Conservation (phyloP, 2,113 vertebrate species). For the Sminthopsis crassicaudata region DNA sequence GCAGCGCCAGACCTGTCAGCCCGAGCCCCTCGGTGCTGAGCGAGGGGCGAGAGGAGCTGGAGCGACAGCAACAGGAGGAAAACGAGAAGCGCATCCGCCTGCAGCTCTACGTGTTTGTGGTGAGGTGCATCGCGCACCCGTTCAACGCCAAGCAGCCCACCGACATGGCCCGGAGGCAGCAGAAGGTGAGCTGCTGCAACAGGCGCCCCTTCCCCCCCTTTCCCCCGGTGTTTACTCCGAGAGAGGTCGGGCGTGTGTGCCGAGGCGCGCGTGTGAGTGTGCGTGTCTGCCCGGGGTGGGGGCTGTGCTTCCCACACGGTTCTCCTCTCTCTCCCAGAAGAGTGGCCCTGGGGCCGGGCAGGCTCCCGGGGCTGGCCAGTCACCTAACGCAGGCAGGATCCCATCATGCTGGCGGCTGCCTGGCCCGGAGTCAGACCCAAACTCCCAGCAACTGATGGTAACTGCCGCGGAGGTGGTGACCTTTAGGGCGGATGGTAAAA, state of each 20-base stretch:
- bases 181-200: conserved; percentile 87
- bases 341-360: not conserved
- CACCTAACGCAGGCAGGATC: not conserved
- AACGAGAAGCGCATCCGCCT: conserved; percentile 89
- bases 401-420: not conserved
- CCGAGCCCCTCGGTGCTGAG: conserved; percentile 84
- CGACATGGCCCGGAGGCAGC: conserved; percentile 93
- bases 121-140: conserved; percentile 93
- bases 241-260: not conserved
- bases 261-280: not conserved
- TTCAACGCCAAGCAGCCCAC: conserved; percentile 96
- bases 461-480: not conserved
- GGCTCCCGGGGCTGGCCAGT: not conserved
- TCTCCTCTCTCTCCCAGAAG: not conserved
- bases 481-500: not conserved
- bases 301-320: too few relatives aligned
- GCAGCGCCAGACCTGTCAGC: conserved; percentile 79
- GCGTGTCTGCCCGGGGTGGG: not conserved
- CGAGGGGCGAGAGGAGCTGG: conserved; percentile 86
- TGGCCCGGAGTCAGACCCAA: not conserved
- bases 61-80: conserved; percentile 88
- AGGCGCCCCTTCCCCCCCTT: not conserved
- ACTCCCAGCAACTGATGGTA: conserved; percentile 40
- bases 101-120: conserved; percentile 95
- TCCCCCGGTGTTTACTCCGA: not conserved